These are phyloP conservation scores for Andrena praecox DNA, from an alignment of 2,888 invertebrate genomes.

Conservation along the genomic window DNA sequence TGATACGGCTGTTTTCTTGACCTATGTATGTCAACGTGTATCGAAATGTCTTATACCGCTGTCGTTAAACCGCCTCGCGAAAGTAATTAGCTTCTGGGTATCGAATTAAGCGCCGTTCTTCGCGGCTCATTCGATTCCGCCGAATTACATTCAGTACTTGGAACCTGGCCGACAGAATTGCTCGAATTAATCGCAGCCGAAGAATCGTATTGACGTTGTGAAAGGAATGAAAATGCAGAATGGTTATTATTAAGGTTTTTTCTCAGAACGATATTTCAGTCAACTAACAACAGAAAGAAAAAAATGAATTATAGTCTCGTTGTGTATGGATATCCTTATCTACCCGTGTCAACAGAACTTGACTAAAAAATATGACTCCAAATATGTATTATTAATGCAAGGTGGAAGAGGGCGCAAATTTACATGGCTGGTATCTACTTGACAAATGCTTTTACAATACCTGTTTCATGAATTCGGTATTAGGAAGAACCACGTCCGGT, in stretches of 20 bases:
- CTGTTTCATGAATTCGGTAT: too few species aligned
- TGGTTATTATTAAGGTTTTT: not conserved
- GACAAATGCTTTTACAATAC: too few species aligned
- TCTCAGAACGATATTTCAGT: not conserved
- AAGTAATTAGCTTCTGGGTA: constrained; percentile 8
- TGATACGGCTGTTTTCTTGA: constrained; percentile 15
- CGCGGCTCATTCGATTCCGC: not conserved
- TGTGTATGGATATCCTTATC: too few species aligned
- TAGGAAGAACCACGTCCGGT: too few species aligned
- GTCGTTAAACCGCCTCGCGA: not conserved
- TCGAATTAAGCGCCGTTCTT: not conserved
- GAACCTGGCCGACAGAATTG: not conserved
- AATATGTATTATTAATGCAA: too few species aligned
- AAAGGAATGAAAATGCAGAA: not conserved
- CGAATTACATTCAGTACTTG: not conserved
- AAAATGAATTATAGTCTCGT: too few species aligned
- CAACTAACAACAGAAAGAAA: too few species aligned
- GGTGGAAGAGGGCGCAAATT: too few species aligned
- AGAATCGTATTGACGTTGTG: not conserved
- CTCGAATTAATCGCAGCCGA: not conserved
- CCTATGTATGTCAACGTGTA: not conserved
- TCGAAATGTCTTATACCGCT: not conserved
- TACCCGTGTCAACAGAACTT: too few species aligned
- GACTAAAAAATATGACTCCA: too few species aligned
- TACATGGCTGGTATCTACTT: too few species aligned